Evolutionary conservation across 2,797 vertebrate genomes (phyloP), one percentile per base, ranked within the genome.

Genomic region (Lagodon rhomboides): DNA sequence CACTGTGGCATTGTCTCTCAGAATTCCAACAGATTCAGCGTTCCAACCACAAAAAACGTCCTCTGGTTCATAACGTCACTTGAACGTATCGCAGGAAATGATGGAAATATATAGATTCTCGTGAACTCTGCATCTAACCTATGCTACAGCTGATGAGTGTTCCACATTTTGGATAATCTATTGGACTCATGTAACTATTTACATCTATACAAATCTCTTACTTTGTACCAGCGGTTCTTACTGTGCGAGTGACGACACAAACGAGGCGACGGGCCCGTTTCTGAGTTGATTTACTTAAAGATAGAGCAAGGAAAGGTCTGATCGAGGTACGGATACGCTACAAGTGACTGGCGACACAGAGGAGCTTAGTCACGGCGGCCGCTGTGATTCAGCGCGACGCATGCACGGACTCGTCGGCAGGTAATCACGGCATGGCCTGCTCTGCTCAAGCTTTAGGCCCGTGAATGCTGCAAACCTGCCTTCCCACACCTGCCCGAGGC

Each of bases 401-500:
- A 88, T 79, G 94, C 87, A 89, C 75, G 84, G 89, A 90, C 95
- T 89, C 62, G 90, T 90, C 66, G 12, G 38, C 5, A 74, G 60
- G 80, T 78, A 91, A 90, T 87, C 86, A 85, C 55, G 23, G 59
- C 75, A 68, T 34, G 17, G 79, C 73, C 62, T 46, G 68, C 75
- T 69, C 78, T 15, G 54, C 75, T 79, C 70, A 55, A 55, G 73
- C 66, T 88, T 54, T 18, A 55, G 79, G 84, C 74, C 76, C 25
- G 49, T 73, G 69, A 93, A 93, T 90, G 88, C 87, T 81, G 91
- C 70, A 90, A 92, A 89, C 89, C 90, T 89, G 89, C 86, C 93
- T 93, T 93, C 90, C 92, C 84, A 9, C 87, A 91, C 82, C 89
- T 89, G 91, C 93, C 92, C 15, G 47, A 75, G 94, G 92, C 89